phyloP scores from a whole-genome alignment of 2,888 invertebrate species.

The Trisateles emortualis region DNA sequence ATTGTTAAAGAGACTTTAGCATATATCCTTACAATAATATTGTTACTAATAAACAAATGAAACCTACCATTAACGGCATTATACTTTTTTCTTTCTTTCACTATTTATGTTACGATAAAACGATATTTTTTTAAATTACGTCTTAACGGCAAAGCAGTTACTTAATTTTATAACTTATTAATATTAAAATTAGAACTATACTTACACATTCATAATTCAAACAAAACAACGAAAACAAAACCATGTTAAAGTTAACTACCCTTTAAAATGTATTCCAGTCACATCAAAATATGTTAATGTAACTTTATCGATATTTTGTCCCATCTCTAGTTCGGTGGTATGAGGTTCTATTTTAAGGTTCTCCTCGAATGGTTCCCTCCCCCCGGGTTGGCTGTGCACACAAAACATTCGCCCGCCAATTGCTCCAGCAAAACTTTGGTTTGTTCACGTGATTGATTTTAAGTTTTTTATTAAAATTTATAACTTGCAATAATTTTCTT shows the following conservation, averaged over 20 bases:
- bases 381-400: slow-evolving; percentile 18
- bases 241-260: background rate
- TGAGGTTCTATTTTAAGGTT: slow-evolving; percentile 66
- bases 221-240: background rate
- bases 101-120: too few species aligned
- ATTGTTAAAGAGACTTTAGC: too few species aligned
- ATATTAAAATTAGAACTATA: too few species aligned
- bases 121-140: too few species aligned
- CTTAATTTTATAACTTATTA: too few species aligned
- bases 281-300: slow-evolving; percentile 10
- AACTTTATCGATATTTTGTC: slow-evolving; percentile 41
- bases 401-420: slow-evolving; percentile 23
- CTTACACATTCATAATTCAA: background rate
- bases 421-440: slow-evolving; percentile 17
- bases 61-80: too few species aligned
- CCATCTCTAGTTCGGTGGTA: slow-evolving; percentile 49
- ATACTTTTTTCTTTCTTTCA: too few species aligned
- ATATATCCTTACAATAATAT: too few species aligned
- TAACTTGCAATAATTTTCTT: background rate
- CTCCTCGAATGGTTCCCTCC: slow-evolving; percentile 43
- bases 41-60: too few species aligned
- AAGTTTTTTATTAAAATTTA: slow-evolving; percentile 20
- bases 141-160: too few species aligned
- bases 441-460: slow-evolving; percentile 31
- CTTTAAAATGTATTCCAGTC: background rate